Conservation (phyloP, 2,888 invertebrate species). For the Eilema griseolum region DNA sequence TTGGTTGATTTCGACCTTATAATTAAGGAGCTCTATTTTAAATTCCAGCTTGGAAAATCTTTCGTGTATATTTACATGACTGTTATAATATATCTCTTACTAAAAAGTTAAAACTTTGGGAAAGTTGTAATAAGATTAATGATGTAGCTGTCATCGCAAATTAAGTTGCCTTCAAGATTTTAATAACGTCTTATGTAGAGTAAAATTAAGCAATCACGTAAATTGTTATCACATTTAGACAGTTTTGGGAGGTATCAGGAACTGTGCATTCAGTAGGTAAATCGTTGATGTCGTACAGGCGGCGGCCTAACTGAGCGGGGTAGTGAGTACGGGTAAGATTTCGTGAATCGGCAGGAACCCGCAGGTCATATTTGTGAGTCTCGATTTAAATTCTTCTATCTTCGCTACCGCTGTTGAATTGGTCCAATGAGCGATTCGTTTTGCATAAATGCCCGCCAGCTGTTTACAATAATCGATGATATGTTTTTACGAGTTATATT, state of each 20-base stretch:
- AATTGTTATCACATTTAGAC: constrained; percentile 74
- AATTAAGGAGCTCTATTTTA: constrained; percentile 42
- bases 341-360: constrained; percentile 32
- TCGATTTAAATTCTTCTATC: constrained; percentile 71
- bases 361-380: constrained; percentile 61
- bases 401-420: constrained; percentile 82
- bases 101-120: constrained; percentile 57
- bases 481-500: constrained; percentile 83
- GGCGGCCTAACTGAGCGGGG: constrained; percentile 17
- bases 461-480: constrained; percentile 86
- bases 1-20: constrained; percentile 51
- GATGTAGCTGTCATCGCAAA: constrained; percentile 77
- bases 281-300: constrained; percentile 26
- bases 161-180: constrained; percentile 79
- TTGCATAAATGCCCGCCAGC: constrained; percentile 85
- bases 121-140: constrained; percentile 76
- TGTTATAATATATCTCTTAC: constrained; percentile 33
- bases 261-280: background rate
- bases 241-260: constrained; percentile 21
- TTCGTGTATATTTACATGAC: constrained; percentile 49
- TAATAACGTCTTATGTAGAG: constrained; percentile 76
- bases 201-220: constrained; percentile 72
- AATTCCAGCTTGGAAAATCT: constrained; percentile 29
- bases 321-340: constrained; percentile 21
- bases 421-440: constrained; percentile 77